phyloP scores from a whole-genome alignment of 2,888 invertebrate genomes.

The Heliconius charithonia region DNA sequence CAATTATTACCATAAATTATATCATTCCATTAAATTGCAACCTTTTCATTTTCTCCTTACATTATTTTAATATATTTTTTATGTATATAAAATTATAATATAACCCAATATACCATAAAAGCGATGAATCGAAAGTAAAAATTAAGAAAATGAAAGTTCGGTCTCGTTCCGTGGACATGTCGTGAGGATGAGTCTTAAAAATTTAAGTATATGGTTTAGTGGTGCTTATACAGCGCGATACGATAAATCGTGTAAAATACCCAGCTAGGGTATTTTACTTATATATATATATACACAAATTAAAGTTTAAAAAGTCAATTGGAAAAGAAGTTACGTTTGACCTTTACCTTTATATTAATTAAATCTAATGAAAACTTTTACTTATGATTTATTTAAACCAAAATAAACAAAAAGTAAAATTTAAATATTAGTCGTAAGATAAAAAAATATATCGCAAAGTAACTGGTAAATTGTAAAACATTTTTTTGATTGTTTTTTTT shows the following conservation, averaged over 20 bases:
- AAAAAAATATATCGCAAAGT: neutral
- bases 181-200: constrained; percentile 70
- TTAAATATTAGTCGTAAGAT: too few relatives aligned
- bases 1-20: neutral
- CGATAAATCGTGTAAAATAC: neutral
- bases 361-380: too few relatives aligned
- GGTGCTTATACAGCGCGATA: neutral
- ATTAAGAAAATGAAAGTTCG: constrained; percentile 72
- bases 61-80: neutral
- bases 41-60: neutral
- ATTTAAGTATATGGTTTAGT: constrained; percentile 61
- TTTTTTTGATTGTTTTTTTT: too few relatives aligned
- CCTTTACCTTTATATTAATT: too few relatives aligned
- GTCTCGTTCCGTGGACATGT: constrained; percentile 54
- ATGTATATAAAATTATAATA: constrained; percentile 5
- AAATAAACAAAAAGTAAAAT: too few relatives aligned
- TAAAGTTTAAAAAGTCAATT: too few relatives aligned
- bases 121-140: constrained; percentile 62
- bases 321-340: too few relatives aligned
- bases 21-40: neutral
- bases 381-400: too few relatives aligned
- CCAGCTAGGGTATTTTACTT: too few relatives aligned
- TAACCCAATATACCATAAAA: constrained; percentile 4
- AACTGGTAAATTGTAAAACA: too few relatives aligned
- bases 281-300: too few relatives aligned